Conservation (phyloP, 2,797 vertebrate species). For the Micrastur ruficollis region DNA sequence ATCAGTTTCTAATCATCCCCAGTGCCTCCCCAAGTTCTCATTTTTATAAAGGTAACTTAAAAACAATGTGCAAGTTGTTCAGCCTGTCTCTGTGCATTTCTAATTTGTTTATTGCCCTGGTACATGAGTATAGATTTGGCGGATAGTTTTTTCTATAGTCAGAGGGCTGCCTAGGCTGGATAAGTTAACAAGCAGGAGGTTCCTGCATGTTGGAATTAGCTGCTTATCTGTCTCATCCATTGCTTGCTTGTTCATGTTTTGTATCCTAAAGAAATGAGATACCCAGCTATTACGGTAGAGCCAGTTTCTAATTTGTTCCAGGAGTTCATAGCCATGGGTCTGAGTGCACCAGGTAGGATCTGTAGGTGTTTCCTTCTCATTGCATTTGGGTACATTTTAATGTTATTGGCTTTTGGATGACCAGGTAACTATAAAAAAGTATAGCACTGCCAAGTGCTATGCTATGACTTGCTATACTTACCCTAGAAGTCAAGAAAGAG, state of each 20-base stretch:
- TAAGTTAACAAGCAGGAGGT: not conserved
- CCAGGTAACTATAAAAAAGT: not conserved
- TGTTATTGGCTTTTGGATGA: not conserved
- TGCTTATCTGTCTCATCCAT: slow-evolving; percentile 20
- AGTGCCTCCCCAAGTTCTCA: not conserved
- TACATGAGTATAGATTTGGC: not conserved
- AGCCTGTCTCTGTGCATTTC: not conserved
- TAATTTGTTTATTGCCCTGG: not conserved
- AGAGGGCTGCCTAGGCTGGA: not conserved
- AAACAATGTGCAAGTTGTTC: not conserved
- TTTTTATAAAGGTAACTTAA: slow-evolving; percentile 1
- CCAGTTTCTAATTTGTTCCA: slow-evolving; percentile 16
- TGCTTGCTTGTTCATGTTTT: slow-evolving; percentile 41
- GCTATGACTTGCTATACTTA: not conserved
- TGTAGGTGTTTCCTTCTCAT: not conserved
- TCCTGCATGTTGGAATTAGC: slow-evolving; percentile 12
- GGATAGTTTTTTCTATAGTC: not conserved
- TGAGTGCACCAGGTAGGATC: not conserved
- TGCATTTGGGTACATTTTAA: not conserved
- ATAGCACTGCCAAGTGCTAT: not conserved
- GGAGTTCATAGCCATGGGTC: not conserved
- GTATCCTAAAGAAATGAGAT: slow-evolving; percentile 42
- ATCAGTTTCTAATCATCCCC: not conserved
- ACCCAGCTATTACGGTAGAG: not conserved
- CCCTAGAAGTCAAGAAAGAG: not conserved